phyloP scores from a whole-genome alignment of 2,797 vertebrate genomes.

The Carapus acus region DNA sequence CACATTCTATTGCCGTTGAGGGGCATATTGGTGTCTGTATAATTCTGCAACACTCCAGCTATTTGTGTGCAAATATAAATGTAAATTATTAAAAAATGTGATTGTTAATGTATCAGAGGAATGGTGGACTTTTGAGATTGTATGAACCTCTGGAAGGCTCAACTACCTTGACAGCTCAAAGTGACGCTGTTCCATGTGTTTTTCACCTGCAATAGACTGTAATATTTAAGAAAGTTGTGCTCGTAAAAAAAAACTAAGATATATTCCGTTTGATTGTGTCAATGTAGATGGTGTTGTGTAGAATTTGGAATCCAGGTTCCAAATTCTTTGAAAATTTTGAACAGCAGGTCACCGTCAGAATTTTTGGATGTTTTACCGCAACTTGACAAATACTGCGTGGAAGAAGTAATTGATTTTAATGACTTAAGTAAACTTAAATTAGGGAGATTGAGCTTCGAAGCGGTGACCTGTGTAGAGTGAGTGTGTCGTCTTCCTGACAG shows the following conservation, averaged over 20 bases:
- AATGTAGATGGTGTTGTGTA: conserved; percentile 15
- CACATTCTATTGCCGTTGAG: neutral
- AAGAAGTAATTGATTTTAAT: no score
- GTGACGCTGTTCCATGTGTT: conserved; percentile 15
- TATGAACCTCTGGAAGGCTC: conserved; percentile 9
- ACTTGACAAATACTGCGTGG: no score
- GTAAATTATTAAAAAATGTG: neutral
- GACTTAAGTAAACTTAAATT: no score
- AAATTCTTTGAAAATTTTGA: neutral
- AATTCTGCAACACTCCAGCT: neutral
- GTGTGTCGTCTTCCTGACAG: conserved; percentile 35
- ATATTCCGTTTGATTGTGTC: conserved; percentile 5
- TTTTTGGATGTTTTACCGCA: no score
- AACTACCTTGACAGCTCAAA: neutral
- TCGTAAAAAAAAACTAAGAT: no score
- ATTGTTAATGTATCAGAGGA: conserved; percentile 15
- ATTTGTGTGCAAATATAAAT: neutral
- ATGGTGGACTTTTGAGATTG: neutral
- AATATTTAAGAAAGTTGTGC: conserved; percentile 20
- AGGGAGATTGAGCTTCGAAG: neutral
- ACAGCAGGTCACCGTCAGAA: neutral
- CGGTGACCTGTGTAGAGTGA: conserved; percentile 32
- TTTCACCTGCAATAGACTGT: conserved; percentile 17
- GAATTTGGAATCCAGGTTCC: no score
- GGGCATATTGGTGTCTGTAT: neutral